Conservation (phyloP, 1,140 invertebrate species). For the Pseudomyrmex dendroicus region DNA sequence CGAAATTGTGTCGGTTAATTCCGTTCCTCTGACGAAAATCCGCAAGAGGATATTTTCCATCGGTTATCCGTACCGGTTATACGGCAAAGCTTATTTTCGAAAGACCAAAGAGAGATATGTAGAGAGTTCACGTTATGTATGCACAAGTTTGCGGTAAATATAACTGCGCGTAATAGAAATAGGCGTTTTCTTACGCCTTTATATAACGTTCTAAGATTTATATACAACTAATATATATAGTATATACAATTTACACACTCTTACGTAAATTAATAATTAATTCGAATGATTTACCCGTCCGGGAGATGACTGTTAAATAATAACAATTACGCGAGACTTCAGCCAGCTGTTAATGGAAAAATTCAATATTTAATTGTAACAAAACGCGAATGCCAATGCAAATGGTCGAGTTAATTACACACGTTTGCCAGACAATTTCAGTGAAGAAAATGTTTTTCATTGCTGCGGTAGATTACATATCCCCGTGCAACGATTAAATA, state of each 20-base stretch:
- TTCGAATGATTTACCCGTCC: neutral
- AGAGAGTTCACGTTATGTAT: no score
- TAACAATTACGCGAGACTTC: slow-evolving; percentile 63
- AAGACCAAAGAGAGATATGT: neutral
- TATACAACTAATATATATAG: no score
- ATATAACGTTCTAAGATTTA: no score
- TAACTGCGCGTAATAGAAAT: neutral
- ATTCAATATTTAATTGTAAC: slow-evolving; percentile 68
- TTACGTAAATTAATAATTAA: slow-evolving; percentile 23
- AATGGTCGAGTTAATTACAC: slow-evolving; percentile 67
- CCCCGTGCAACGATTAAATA: slow-evolving; percentile 36
- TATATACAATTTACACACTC: neutral
- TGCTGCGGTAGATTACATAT: slow-evolving; percentile 23
- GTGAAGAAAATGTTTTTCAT: slow-evolving; percentile 48
- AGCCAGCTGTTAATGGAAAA: slow-evolving; percentile 67
- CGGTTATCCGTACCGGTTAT: neutral
- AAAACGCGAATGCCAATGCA: slow-evolving; percentile 54
- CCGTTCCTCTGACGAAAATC: neutral
- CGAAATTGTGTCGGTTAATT: slow-evolving; percentile 29
- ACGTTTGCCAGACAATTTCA: slow-evolving; percentile 48
- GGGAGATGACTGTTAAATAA: slow-evolving; percentile 60
- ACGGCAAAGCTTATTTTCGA: neutral
- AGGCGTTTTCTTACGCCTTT: neutral
- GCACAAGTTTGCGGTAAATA: no score
- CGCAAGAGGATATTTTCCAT: slow-evolving; percentile 2